phyloP scores from a whole-genome alignment of 2,797 vertebrate genomes.

The Smutsia temminckii region DNA sequence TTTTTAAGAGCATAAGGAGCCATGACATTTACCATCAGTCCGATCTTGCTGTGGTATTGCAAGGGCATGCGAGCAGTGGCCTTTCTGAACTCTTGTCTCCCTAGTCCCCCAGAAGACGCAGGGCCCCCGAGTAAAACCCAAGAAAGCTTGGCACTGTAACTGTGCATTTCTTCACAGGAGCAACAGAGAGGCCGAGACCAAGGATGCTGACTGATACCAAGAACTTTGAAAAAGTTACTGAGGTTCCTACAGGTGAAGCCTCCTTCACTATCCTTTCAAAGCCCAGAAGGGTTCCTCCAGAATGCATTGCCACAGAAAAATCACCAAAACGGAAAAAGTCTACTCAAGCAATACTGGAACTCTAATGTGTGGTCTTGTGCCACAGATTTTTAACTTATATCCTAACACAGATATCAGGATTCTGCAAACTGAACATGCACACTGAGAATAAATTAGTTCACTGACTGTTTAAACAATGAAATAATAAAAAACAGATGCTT shows the following conservation, averaged over 20 bases:
- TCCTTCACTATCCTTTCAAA: neutral
- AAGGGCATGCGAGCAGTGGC: neutral
- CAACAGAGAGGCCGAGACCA: conserved; percentile 52
- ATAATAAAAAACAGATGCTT: neutral
- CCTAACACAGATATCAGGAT: conserved; percentile 15
- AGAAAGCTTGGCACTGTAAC: neutral
- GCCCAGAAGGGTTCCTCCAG: neutral
- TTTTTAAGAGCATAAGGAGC: conserved; percentile 52
- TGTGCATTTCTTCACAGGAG: conserved; percentile 27
- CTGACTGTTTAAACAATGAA: neutral
- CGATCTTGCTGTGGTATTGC: conserved; percentile 42
- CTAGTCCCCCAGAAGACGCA: neutral
- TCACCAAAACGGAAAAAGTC: neutral
- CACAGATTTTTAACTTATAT: neutral
- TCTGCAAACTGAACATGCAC: neutral
- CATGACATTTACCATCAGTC: neutral
- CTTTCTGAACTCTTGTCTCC: neutral
- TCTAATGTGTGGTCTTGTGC: neutral
- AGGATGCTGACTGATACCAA: neutral
- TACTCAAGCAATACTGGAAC: neutral
- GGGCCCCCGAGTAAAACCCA: neutral
- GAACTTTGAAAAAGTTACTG: conserved; percentile 25
- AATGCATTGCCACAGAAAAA: neutral
- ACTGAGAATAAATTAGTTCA: neutral
- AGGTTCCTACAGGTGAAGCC: neutral